These are phyloP conservation scores for Brachionus sp. DNA, from an alignment of 1,140 invertebrate species.

Conservation along the genomic window DNA sequence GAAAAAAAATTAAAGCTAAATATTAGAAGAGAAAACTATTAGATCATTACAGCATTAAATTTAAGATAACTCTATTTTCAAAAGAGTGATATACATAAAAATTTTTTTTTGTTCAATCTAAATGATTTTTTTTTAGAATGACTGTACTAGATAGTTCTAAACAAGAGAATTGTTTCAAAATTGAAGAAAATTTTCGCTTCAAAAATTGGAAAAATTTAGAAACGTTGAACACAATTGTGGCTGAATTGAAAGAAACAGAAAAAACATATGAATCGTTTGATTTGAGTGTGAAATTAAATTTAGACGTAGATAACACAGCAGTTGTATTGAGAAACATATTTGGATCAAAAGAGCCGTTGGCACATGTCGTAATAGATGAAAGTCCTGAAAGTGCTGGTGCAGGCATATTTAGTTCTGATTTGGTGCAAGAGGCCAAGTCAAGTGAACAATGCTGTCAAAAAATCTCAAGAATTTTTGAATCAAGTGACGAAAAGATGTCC, in stretches of 20 bases:
- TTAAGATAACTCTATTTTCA: background rate
- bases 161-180: background rate
- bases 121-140: background rate
- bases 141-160: background rate
- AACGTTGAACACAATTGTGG: background rate
- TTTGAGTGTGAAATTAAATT: background rate
- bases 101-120: background rate
- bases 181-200: background rate
- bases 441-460: background rate
- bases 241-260: background rate
- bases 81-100: background rate
- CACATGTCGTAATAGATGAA: background rate
- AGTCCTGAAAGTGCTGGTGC: background rate
- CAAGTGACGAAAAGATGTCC: background rate
- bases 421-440: background rate
- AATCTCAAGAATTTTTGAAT: background rate
- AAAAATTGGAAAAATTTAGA: background rate
- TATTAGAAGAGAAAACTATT: background rate
- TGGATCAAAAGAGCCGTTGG: background rate
- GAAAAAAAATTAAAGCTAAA: background rate
- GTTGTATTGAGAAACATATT: background rate
- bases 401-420: background rate
- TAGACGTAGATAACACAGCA: background rate
- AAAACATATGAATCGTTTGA: background rate
- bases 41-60: background rate